Percentiles rank a stretch among this genome's conserved stretches.
Conservation (phyloP, 2,113 vertebrate genomes). For the Carassius gibelio region DNA sequence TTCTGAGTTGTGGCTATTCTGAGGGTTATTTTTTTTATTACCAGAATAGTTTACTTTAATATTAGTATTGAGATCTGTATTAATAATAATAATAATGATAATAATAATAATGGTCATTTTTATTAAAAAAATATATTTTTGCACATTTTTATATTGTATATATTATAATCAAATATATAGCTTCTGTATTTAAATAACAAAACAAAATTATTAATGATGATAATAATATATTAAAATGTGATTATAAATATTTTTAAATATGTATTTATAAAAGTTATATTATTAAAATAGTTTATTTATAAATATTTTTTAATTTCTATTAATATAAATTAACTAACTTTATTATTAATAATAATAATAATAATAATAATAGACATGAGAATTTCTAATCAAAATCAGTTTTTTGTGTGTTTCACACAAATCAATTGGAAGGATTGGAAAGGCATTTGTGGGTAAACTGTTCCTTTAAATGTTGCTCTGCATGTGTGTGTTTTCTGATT, state of each 20-base stretch:
- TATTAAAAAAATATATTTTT: too few relatives aligned
- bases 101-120: too few relatives aligned
- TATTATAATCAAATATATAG: too few relatives aligned
- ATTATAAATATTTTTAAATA: too few relatives aligned
- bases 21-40: background rate
- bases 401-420: background rate
- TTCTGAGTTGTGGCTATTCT: background rate
- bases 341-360: background rate
- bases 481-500: slow-evolving; percentile 29
- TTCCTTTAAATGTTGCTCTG: background rate
- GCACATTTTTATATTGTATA: too few relatives aligned
- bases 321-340: too few relatives aligned
- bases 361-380: background rate
- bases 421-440: background rate
- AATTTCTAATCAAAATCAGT: background rate
- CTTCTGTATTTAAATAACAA: too few relatives aligned
- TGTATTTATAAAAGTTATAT: too few relatives aligned
- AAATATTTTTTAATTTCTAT: too few relatives aligned
- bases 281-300: too few relatives aligned
- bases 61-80: background rate
- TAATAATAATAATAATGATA: background rate
- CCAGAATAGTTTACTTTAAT: background rate
- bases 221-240: too few relatives aligned
- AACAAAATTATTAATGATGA: too few relatives aligned
- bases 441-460: background rate